Evolutionary conservation across 1,140 invertebrate species (phyloP), one percentile per base, ranked within the genome.

Genomic region (Drosophila pseudoananassae): DNA sequence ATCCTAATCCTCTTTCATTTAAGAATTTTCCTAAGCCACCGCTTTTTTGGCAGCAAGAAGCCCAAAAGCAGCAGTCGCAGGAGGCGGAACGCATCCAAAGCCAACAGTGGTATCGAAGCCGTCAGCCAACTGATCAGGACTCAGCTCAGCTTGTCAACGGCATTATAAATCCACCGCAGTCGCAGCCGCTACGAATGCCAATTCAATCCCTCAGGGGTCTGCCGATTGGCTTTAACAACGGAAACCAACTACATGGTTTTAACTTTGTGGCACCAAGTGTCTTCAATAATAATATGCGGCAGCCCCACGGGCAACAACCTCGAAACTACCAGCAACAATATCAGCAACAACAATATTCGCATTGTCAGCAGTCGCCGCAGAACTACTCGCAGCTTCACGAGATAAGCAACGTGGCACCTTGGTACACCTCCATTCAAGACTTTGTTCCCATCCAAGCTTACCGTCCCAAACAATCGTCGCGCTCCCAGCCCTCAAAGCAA

Each of bases 401-500:
- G 7, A 27, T 15, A 31, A 56, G 5, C 31, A 55, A 53, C 12
- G 38, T 3, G 15, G 10, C 31, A 12, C 59, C 55, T 6, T 66
- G 76, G 0, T 51, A 51, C n/a, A 64, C 74, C 10, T 52, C 74
- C 27, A 82, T 87, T 9, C 51, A 78, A 12, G 82, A 78, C 43
- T 87, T 87, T 69, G 78, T 87, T 25, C 82, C 82, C 49, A 87
- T 78, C 0, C 82, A 87, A 65, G 82, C 82, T 6, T 88, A 88
- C 51, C 74, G 82, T 10, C 74, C 83, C 0, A 87, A 65, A 36
- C 69, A 63, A 25, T 10, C 43, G 8, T 43, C 43, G 4, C 63
- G 55, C 1, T 12, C 38, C 6, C 40, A 29, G 5, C 4, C 45
- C 46, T 10, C 15, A 12, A 29, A 8, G 8, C 29, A 29, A 17